Base-by-base conservation (phyloP, 2,797 vertebrate genomes). In the Bovichtus variegatus region DNA sequence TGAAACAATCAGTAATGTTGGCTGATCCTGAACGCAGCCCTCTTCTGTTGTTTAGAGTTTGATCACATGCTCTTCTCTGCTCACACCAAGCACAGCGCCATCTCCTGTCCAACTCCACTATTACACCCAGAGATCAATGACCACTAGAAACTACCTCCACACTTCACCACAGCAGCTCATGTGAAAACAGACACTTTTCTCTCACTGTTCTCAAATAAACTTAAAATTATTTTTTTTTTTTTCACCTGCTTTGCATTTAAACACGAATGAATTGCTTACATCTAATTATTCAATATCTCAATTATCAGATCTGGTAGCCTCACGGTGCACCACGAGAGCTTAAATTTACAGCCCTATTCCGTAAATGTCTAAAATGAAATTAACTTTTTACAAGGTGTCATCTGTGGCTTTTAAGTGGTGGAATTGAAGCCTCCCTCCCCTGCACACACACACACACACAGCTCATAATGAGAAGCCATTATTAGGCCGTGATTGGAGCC, bases 351-450 rank as follows among this genome's bases (percentile, higher is more conserved):
- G 85, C 91, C 84, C 84, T 67, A 72, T 93, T 92, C 85, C 66
- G 83, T 90, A 92, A 90, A 93, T 89, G 93, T 92, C 91, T 92
- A 86, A 90, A 93, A 92, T 92, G 87, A 93, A 94, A 93, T 93
- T 94, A 93, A 93, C 91, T 91, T 94, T 94, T 92, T 92, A 92
- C 91, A 93, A 87, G 90, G 90, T 92, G 93, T 93, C 93, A 91
- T 92, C 89, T 90, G 91, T 93, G 91, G 88, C 88, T 94, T 93
- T 92, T 91, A 92, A 91, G 91, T 87, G 80, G 83, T 89, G 80
- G 89, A 91, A 93, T 86, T 90, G 91, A 89, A 89, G 80, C 78
- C 50, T 59, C 41, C 64, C 66, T 36, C 46, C 19, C 23, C 1
- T 44, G 16, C 62, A 19, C 40, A 19, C 51, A 1, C 59, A 38